Base-by-base conservation (phyloP, 1,140 invertebrate genomes). In the Apocrypta bakeri region DNA sequence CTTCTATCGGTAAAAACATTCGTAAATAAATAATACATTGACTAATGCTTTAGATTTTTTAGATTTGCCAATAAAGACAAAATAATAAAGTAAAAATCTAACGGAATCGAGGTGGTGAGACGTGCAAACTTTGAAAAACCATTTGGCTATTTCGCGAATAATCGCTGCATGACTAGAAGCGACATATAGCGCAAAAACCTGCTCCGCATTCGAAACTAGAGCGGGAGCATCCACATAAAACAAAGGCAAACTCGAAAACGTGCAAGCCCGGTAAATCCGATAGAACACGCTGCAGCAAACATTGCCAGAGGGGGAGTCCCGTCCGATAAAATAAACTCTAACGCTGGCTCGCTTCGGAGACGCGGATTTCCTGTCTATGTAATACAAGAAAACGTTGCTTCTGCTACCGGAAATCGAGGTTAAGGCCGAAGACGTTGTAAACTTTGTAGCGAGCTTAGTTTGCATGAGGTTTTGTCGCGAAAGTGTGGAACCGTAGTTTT, bases 261-360 rank as follows among this genome's bases (percentile, higher is more conserved):
- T 56, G 48, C 48, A 17, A 56, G 17, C 48, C 17, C 48, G 6
- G 48, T 56, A 7, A 56, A 56, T 56, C 48, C 48, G 48, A 56
- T 56, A 24, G 63, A 14, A 66, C 24, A 24, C n/a, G n/a, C 24
- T 66, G 24, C 25, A 66, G 63, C 25, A 66, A 66, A 66, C 24
- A 66, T 66, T 56, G 48, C 48, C 48, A 17, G 2, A 31, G 40
- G 11, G 42, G 31, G 73, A 12, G 6, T 63, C 12, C 14, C 12
- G 6, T 69, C 25, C 37, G 37, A 29, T 68, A 69, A 78, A 79
- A 79, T 63, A 79, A 79, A 79, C 66, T 79, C 37, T 56, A 1
- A 3, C 63, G 21, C 27, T 17, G n/a, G 24, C 4, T 0, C 1
- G 24, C 61, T 1, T 17, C 29, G 69, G 56, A 63, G 17, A 73